These are phyloP conservation scores for Pollenia griseotomentosa DNA, from an alignment of 2,888 invertebrate genomes.

Conservation along the genomic window DNA sequence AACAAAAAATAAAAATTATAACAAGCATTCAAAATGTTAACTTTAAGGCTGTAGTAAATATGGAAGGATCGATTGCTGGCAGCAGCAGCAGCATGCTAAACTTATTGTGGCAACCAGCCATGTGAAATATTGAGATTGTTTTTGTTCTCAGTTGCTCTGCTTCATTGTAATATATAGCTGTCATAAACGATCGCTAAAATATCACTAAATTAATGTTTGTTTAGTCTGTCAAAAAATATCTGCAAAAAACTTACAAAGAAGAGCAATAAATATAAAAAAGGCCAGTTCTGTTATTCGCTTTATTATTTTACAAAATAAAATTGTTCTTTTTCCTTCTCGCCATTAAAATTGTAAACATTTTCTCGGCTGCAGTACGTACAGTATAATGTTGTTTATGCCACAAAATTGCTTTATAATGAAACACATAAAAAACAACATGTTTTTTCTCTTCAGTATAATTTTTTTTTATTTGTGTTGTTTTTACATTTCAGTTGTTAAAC, in stretches of 20 bases:
- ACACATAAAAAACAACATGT: slow-evolving; percentile 30
- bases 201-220: slow-evolving; percentile 66
- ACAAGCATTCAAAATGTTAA: slow-evolving; percentile 51
- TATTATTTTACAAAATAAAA: neutral
- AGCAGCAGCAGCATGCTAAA: neutral
- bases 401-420: slow-evolving; percentile 57
- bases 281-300: slow-evolving; percentile 5
- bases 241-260: neutral
- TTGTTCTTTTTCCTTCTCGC: neutral
- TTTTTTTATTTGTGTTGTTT: slow-evolving; percentile 51
- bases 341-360: slow-evolving; percentile 32
- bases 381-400: neutral
- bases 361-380: neutral
- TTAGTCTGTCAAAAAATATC: slow-evolving; percentile 58
- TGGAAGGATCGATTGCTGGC: slow-evolving; percentile 25
- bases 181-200: slow-evolving; percentile 66
- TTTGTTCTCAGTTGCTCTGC: slow-evolving; percentile 19
- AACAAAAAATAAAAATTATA: slow-evolving; percentile 32
- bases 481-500: slow-evolving; percentile 54
- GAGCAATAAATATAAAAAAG: neutral
- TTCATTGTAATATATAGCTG: slow-evolving; percentile 64
- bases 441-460: slow-evolving; percentile 21
- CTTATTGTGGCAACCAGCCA: slow-evolving; percentile 30
- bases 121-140: slow-evolving; percentile 35
- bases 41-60: slow-evolving; percentile 20